Evolutionary conservation across 1,140 invertebrate species (phyloP).

Genomic region (Papilio helenus): DNA sequence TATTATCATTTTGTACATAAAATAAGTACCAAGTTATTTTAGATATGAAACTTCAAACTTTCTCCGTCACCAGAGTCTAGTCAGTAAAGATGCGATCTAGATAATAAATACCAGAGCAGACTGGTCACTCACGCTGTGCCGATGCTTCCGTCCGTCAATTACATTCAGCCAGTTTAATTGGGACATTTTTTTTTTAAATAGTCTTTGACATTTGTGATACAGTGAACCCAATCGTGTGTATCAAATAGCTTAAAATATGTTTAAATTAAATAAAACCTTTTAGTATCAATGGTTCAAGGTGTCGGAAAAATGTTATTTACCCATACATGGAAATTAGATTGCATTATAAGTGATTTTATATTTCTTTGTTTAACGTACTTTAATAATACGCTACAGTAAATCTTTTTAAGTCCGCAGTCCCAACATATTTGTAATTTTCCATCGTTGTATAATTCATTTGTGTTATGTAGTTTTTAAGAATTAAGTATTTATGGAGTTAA

Average conservation of each 20-base stretch:
- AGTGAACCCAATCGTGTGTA: not conserved
- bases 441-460: too few relatives aligned
- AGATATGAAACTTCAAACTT: not conserved
- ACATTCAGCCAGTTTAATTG: constrained; percentile 31
- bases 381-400: not conserved
- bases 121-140: not conserved
- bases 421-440: constrained; percentile 7
- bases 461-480: too few relatives aligned
- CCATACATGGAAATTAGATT: not conserved
- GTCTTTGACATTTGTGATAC: constrained; percentile 2
- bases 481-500: too few relatives aligned
- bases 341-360: not conserved
- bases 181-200: constrained; percentile 26
- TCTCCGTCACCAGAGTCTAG: constrained; percentile 8
- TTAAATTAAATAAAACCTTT: not conserved
- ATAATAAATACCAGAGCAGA: constrained; percentile 28
- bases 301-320: not conserved
- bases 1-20: not conserved
- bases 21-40: not conserved
- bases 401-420: not conserved
- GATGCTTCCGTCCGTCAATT: constrained; percentile 15
- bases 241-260: not conserved
- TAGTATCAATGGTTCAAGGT: not conserved
- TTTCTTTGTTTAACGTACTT: not conserved
- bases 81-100: constrained; percentile 34